Conservation (phyloP, 92 coral and sea anemone genomes). For the Micromussa lordhowensis region DNA sequence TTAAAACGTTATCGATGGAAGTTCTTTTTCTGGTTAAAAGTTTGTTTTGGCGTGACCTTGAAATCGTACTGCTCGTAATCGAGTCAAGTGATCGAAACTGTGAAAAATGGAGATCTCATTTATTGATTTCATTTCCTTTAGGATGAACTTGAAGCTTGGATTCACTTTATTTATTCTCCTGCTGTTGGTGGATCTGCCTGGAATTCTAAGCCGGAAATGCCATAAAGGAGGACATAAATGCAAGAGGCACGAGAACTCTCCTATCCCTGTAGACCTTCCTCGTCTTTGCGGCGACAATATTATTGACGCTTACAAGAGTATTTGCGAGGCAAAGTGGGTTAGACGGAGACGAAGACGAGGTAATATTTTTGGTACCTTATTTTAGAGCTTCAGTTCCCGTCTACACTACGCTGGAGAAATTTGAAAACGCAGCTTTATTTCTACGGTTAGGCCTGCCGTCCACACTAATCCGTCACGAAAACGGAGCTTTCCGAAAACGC, state of each 20-base stretch:
- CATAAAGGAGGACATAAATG: not conserved
- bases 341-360: slow-evolving; percentile 32
- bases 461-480: no score
- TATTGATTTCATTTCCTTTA: not conserved
- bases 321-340: not conserved
- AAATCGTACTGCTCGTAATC: not conserved
- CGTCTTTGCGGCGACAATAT: slow-evolving; percentile 36
- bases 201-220: slow-evolving; percentile 25
- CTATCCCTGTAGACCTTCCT: not conserved
- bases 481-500: no score
- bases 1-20: no score
- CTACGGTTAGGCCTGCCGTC: no score
- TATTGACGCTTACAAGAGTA: not conserved
- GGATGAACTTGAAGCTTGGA: slow-evolving; percentile 27
- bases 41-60: not conserved
- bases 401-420: no score
- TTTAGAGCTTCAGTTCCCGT: no score
- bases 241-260: slow-evolving; percentile 7
- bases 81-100: not conserved
- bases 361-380: not conserved
- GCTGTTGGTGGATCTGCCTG: slow-evolving; percentile 16
- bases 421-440: no score
- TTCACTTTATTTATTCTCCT: not conserved
- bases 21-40: no score
- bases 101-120: not conserved